These are phyloP conservation scores for Triplophysa bombifrons DNA, from an alignment of 2,797 vertebrate species.

Conservation along the genomic window DNA sequence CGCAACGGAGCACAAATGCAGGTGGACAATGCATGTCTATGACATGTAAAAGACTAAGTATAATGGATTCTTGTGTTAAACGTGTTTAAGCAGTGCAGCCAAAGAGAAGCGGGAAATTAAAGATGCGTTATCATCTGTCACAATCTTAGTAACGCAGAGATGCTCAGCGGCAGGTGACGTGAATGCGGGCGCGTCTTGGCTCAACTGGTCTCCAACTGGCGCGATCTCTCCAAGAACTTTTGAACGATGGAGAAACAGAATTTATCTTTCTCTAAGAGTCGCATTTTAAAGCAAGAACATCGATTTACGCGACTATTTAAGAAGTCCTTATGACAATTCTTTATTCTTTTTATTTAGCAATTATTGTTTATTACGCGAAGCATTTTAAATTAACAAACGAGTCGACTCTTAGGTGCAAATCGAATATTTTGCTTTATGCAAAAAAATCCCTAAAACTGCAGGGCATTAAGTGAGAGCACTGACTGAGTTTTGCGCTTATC, in stretches of 20 bases:
- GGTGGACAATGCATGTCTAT: neutral
- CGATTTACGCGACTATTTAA: slow-evolving; percentile 17
- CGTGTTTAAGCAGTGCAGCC: neutral
- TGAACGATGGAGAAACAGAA: slow-evolving; percentile 58
- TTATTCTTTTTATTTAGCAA: slow-evolving; percentile 13
- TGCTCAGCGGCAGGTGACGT: slow-evolving; percentile 43
- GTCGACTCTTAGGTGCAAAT: neutral
- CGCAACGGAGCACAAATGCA: neutral
- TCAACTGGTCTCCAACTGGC: slow-evolving; percentile 51
- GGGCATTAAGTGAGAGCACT: neutral
- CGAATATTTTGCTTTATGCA: neutral
- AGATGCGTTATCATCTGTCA: neutral
- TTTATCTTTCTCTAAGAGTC: slow-evolving; percentile 35
- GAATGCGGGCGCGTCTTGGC: slow-evolving; percentile 29
- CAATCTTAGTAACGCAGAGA: neutral
- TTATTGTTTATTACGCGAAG: slow-evolving; percentile 6
- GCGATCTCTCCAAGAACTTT: slow-evolving; percentile 53
- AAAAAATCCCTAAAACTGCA: slow-evolving; percentile 13
- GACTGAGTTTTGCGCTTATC: slow-evolving; percentile 15
- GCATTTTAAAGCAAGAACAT: slow-evolving; percentile 54
- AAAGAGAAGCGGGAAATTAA: neutral
- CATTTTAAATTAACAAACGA: neutral
- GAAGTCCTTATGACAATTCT: slow-evolving; percentile 43
- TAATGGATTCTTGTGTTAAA: neutral
- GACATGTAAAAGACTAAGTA: neutral